These are phyloP conservation scores for Abramis brama DNA, from an alignment of 2,113 vertebrate genomes.

Conservation along the genomic window DNA sequence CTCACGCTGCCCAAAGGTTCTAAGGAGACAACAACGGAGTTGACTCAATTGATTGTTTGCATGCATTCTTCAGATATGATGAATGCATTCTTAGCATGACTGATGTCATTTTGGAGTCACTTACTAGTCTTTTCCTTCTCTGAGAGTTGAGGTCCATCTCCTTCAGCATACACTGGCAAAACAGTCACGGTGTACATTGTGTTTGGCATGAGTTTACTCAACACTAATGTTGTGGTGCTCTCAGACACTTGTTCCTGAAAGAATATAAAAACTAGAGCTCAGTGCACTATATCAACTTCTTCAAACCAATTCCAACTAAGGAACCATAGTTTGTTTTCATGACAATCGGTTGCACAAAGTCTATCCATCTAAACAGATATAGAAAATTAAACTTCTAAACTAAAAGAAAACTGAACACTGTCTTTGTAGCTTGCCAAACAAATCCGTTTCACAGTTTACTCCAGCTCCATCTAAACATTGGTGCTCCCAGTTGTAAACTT, in stretches of 20 bases:
- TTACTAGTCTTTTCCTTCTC: conserved; percentile 88
- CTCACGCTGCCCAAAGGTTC: conserved; percentile 86
- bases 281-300: background rate
- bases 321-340: background rate
- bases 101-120: conserved; percentile 53
- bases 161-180: conserved; percentile 88
- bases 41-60: background rate
- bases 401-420: background rate
- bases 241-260: conserved; percentile 88
- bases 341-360: background rate
- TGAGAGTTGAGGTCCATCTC: conserved; percentile 87
- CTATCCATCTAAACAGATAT: conserved; percentile 37
- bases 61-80: too few relatives aligned
- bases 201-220: conserved; percentile 85
- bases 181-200: conserved; percentile 88
- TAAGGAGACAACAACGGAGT: conserved; percentile 59
- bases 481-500: conserved; percentile 30
- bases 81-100: background rate
- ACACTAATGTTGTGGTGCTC: conserved; percentile 86
- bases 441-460: conserved; percentile 49
- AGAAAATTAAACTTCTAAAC: conserved; percentile 5
- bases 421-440: conserved; percentile 19
- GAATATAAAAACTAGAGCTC: conserved; percentile 4
- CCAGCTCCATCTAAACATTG: conserved; percentile 34
- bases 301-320: conserved; percentile 21